These are phyloP conservation scores for Tipula confusa DNA, from an alignment of 2,888 invertebrate genomes.

Conservation along the genomic window DNA sequence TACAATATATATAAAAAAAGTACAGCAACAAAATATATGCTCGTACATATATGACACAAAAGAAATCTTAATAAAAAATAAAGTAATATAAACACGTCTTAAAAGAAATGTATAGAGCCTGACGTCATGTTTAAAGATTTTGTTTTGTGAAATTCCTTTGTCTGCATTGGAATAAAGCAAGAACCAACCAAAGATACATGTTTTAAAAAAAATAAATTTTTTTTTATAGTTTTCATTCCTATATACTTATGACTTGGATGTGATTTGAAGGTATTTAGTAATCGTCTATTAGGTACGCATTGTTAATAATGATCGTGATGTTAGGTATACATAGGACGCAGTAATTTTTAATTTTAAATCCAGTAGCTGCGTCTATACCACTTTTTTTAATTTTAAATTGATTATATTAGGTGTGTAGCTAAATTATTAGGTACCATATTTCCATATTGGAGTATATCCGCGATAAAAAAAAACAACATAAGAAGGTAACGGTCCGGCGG, in stretches of 20 bases:
- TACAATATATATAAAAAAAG: neutral
- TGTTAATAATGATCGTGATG: neutral
- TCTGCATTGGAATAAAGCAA: neutral
- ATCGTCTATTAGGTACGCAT: neutral
- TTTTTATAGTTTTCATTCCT: neutral
- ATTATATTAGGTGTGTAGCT: neutral
- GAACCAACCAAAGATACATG: neutral
- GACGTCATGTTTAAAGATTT: conserved; percentile 9
- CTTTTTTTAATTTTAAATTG: neutral
- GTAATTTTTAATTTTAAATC: neutral
- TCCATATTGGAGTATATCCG: neutral
- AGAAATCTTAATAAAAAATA: neutral
- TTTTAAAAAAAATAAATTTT: neutral
- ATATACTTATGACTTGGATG: neutral
- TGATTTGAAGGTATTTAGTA: neutral
- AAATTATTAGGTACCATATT: neutral
- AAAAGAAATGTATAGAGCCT: neutral
- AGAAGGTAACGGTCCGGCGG: conserved; percentile 28
- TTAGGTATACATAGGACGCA: neutral
- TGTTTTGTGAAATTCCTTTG: neutral
- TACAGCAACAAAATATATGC: neutral
- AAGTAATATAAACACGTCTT: neutral
- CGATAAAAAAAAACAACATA: neutral
- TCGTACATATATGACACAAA: neutral
- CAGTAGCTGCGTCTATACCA: neutral